Percentiles rank a stretch among this genome's conserved stretches.
Evolutionary conservation across 2,888 invertebrate species (phyloP).

Genomic region (Tiliacea citrago): DNA sequence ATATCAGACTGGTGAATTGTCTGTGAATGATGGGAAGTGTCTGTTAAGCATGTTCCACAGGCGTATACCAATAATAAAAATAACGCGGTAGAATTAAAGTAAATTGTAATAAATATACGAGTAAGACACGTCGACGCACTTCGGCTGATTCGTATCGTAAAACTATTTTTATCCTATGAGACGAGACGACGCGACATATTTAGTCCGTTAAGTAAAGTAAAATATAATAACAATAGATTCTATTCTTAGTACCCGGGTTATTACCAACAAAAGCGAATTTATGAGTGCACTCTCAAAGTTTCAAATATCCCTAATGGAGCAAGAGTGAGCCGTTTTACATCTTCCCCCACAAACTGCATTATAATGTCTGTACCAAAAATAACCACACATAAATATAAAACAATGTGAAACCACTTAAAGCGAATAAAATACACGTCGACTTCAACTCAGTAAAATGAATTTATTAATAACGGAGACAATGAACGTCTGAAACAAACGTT

Average conservation of each 20-base stretch:
- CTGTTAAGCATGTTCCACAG: neutral
- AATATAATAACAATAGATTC: constrained; percentile 79
- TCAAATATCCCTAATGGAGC: constrained; percentile 90
- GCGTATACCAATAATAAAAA: neutral
- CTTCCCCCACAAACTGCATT: constrained; percentile 90
- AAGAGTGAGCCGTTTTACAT: constrained; percentile 89
- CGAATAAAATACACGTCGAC: constrained; percentile 91
- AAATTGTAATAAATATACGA: constrained; percentile 23
- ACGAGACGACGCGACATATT: constrained; percentile 37
- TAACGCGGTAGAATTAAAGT: neutral
- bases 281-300: constrained; percentile 89
- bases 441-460: constrained; percentile 90
- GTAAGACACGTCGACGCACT: constrained; percentile 22
- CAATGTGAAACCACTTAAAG: constrained; percentile 91
- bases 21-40: neutral
- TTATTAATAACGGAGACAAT: constrained; percentile 91
- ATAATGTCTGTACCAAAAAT: constrained; percentile 90
- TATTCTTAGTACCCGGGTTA: constrained; percentile 84
- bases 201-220: constrained; percentile 60
- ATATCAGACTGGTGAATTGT: no score
- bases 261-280: constrained; percentile 89
- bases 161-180: constrained; percentile 42
- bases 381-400: constrained; percentile 91
- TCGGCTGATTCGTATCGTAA: constrained; percentile 25
- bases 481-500: constrained; percentile 90